Base-by-base conservation (phyloP, 2,888 invertebrate genomes). In the Caenorhabditis imperialis region DNA sequence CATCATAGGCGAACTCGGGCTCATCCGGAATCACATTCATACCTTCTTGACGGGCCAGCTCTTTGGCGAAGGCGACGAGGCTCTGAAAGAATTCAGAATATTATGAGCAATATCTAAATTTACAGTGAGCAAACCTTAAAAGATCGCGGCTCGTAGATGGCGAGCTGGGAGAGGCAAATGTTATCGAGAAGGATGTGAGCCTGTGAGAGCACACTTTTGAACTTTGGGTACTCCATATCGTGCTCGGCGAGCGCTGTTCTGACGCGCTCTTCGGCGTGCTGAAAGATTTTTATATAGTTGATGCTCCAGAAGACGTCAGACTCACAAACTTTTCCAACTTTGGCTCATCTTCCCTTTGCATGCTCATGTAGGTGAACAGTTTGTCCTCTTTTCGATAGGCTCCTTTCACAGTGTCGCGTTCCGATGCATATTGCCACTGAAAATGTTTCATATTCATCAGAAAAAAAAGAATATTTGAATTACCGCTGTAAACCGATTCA, bases 351-450 rank as follows among this genome's bases (percentile, higher is more conserved):
- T 73, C 18, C 35, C 86, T 62, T 38, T 87, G 85, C 85, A 87
- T 87, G 37, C 79, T 77, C 79, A 85, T 72, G 61, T 87, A 86
- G 42, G 79, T 62, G 60, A 85, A 84, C 10, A 84, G 60, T 60
- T 87, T 87, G 74, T 85, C 80, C 55, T 80, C 77, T 62, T 82
- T 82, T n/a, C 81, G 55, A 51, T 72, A 74, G 8, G 81, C 85
- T 40, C 77, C 78, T 61, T 80, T 84, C 18, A 85, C 83, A 16
- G 83, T 85, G 30, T 62, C 55, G 35, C 84, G 42, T 23, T 82
- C 78, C 14, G 83, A 79, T 37, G 78, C 86, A 61, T 84, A 86
- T 81, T 87, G 87, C 87, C 87, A 87, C 86, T 86, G 62, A 74
- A 84, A 55, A 37, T 35, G 50, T 47, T 12, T 7, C 38, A 18